Conservation (phyloP, 2,113 vertebrate species). For the Tetraodon nigroviridis region DNA sequence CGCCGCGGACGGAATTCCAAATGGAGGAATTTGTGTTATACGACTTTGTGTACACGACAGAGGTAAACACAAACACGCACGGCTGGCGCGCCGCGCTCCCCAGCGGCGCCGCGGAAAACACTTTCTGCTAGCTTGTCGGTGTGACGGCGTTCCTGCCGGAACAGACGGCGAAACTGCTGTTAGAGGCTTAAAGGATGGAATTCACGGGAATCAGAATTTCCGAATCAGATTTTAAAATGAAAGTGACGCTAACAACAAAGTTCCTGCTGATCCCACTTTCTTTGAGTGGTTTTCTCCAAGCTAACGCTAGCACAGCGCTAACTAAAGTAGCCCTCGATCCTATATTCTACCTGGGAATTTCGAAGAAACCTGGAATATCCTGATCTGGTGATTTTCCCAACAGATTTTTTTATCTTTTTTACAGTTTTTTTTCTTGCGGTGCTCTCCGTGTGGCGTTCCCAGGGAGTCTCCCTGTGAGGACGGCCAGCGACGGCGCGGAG, state of each 20-base stretch:
- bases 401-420: too few relatives aligned
- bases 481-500: constrained; percentile 53
- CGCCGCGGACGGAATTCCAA: constrained; percentile 49
- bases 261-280: not conserved
- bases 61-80: constrained; percentile 58
- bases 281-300: not conserved
- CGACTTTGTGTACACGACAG: constrained; percentile 49
- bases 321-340: too few relatives aligned
- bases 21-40: constrained; percentile 41
- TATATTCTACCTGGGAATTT: too few relatives aligned
- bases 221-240: constrained; percentile 6
- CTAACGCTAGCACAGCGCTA: too few relatives aligned
- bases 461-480: constrained; percentile 45
- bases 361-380: too few relatives aligned
- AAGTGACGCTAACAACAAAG: not conserved
- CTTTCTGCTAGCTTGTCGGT: constrained; percentile 55
- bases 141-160: constrained; percentile 20
- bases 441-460: too few relatives aligned
- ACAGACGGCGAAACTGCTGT: constrained; percentile 8
- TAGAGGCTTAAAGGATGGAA: constrained; percentile 2
- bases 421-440: too few relatives aligned
- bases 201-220: constrained; percentile 6
- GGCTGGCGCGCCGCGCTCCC: constrained; percentile 53
- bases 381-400: too few relatives aligned
- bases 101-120: constrained; percentile 51